A percentile compares a stretch with the other conserved stretches of the same genome.
Conservation (phyloP, 2,888 invertebrate genomes). For the Schrankia costaestrigalis region DNA sequence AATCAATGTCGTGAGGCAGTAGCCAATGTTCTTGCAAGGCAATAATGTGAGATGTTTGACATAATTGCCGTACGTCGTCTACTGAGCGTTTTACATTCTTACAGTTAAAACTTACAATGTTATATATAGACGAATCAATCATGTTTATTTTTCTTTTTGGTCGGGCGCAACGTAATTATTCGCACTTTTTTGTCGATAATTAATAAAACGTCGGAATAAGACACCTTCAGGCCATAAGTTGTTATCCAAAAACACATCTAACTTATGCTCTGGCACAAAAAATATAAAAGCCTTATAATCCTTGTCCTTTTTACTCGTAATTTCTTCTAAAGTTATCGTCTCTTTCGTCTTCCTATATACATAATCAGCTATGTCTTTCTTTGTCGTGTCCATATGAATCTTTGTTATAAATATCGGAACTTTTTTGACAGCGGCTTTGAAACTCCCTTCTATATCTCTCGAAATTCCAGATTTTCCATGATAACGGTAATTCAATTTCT, state of each 20-base stretch:
- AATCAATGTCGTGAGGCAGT: slow-evolving; percentile 6
- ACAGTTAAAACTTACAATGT: slow-evolving; percentile 3
- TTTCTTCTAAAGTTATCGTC: no score
- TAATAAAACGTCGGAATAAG: slow-evolving; percentile 4
- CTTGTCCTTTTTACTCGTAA: no score
- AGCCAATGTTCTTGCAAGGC: slow-evolving; percentile 6
- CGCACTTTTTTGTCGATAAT: not conserved
- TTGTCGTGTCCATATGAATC: slow-evolving; percentile 2
- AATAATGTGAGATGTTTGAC: slow-evolving; percentile 1
- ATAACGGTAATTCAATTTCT: no score
- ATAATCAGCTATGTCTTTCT: no score
- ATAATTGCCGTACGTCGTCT: not conserved
- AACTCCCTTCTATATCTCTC: not conserved
- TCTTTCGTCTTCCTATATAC: no score
- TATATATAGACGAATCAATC: not conserved
- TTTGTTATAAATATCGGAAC: slow-evolving; percentile 2
- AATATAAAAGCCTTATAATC: no score
- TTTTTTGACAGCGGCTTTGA: slow-evolving; percentile 1
- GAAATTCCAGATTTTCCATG: not conserved
- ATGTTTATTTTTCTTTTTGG: not conserved
- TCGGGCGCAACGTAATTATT: not conserved
- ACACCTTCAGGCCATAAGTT: slow-evolving; percentile 6
- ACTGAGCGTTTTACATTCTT: slow-evolving; percentile 9
- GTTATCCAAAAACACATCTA: slow-evolving; percentile 5
- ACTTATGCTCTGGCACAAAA: no score